Percentiles rank a stretch among this genome's conserved stretches.
These are phyloP conservation scores for Hetaerina titia DNA, from an alignment of 2,888 invertebrate species.

Conservation along the genomic window DNA sequence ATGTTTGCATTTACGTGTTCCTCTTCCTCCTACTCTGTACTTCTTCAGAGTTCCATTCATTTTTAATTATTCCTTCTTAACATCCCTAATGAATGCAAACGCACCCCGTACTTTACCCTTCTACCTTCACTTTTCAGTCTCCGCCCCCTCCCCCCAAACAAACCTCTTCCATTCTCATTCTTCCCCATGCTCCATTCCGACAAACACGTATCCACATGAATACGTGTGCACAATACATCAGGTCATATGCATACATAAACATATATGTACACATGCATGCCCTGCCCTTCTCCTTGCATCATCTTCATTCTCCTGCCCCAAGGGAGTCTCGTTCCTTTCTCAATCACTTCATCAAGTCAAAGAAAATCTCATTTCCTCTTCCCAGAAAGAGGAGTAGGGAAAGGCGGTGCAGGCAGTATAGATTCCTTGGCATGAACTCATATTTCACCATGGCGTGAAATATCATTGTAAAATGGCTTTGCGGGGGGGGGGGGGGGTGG, in stretches of 20 bases:
- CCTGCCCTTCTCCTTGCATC: too few relatives aligned
- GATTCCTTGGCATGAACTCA: too few relatives aligned
- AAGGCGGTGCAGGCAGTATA: neutral
- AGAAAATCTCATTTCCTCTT: too few relatives aligned
- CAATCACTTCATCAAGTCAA: too few relatives aligned
- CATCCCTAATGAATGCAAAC: neutral
- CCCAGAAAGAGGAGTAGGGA: neutral
- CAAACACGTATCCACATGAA: neutral
- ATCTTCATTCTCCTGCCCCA: too few relatives aligned
- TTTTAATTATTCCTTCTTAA: neutral
- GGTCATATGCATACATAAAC: too few relatives aligned
- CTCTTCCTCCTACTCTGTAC: constrained; percentile 20
- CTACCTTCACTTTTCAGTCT: constrained; percentile 36
- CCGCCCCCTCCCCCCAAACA: neutral
- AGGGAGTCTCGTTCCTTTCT: too few relatives aligned
- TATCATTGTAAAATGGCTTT: neutral
- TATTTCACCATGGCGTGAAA: too few relatives aligned
- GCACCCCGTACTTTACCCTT: constrained; percentile 22
- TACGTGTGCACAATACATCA: neutral
- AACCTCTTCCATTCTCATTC: constrained; percentile 3
- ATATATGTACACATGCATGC: too few relatives aligned
- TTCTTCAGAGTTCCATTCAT: constrained; percentile 45
- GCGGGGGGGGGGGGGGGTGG: neutral
- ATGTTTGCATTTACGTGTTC: constrained; percentile 53
- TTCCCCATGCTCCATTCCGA: neutral